Conservation (phyloP, 1,140 invertebrate genomes). For the Orius insidiosus region DNA sequence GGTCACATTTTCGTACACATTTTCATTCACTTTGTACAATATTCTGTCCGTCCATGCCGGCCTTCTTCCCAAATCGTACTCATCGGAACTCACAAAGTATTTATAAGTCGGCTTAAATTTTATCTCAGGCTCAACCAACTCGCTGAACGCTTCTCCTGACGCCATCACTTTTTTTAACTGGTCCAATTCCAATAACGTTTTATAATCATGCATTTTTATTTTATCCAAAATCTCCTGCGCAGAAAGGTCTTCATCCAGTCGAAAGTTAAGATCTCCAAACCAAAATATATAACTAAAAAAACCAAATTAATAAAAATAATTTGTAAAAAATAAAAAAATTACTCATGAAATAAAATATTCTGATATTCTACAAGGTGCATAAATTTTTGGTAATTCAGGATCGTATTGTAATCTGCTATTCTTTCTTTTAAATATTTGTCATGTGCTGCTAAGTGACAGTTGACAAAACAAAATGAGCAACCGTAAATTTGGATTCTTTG, state of each 20-base stretch:
- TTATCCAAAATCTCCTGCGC: constrained; percentile 46
- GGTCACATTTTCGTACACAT: constrained; percentile 57
- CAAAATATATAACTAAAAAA: constrained; percentile 78
- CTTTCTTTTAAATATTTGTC: constrained; percentile 61
- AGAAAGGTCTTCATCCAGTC: constrained; percentile 40
- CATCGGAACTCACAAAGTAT: constrained; percentile 49
- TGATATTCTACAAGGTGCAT: constrained; percentile 26
- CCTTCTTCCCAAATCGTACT: constrained; percentile 63
- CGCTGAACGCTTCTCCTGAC: constrained; percentile 57
- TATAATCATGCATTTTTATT: constrained; percentile 43
- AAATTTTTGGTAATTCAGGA: constrained; percentile 53
- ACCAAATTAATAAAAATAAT: constrained; percentile 6
- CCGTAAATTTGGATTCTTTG: constrained; percentile 72
- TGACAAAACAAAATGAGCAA: constrained; percentile 70
- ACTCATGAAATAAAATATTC: constrained; percentile 83
- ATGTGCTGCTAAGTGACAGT: constrained; percentile 76
- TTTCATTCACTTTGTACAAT: constrained; percentile 55
- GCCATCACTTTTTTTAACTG: constrained; percentile 50
- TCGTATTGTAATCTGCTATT: constrained; percentile 71
- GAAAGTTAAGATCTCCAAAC: constrained; percentile 89
- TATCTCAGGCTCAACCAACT: constrained; percentile 51
- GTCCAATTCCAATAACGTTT: constrained; percentile 47
- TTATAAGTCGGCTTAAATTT: constrained; percentile 82
- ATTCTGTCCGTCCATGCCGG: constrained; percentile 81
- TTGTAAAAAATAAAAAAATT: constrained; percentile 3